phyloP scores from a whole-genome alignment of 2,888 invertebrate species.

The Drosophila koepferae region DNA sequence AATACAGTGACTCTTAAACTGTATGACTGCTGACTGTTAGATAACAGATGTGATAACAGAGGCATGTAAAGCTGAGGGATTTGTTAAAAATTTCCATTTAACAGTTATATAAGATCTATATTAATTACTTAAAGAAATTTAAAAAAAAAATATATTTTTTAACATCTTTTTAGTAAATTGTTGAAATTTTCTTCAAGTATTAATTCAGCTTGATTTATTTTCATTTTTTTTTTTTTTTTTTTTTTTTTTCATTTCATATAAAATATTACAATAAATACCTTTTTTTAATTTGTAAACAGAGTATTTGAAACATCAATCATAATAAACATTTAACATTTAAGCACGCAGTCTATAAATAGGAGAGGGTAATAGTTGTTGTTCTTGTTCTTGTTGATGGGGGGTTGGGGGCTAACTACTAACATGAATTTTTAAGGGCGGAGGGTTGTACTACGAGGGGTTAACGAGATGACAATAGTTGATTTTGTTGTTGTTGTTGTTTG shows the following conservation, averaged over 20 bases:
- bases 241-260: too few species aligned
- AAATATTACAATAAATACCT: neutral
- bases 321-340: neutral
- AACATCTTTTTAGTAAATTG: too few species aligned
- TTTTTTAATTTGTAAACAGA: slow-evolving; percentile 1
- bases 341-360: slow-evolving; percentile 3
- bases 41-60: neutral
- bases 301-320: slow-evolving; percentile 5
- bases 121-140: too few species aligned
- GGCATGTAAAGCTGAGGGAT: neutral
- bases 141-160: too few species aligned
- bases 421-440: neutral
- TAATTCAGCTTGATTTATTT: too few species aligned
- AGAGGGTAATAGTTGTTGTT: neutral
- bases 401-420: slow-evolving; percentile 10
- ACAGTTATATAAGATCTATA: too few species aligned
- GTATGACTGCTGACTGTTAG: too few species aligned
- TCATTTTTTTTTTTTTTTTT: too few species aligned
- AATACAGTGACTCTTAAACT: neutral
- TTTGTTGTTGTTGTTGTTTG: slow-evolving; percentile 7
- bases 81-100: too few species aligned
- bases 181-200: too few species aligned
- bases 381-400: neutral
- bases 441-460: slow-evolving; percentile 1
- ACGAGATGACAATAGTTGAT: slow-evolving; percentile 11